Evolutionary conservation across 2,888 invertebrate genomes (phyloP), one percentile per base, ranked within the genome.

Genomic region (Rhodophaea formosa): DNA sequence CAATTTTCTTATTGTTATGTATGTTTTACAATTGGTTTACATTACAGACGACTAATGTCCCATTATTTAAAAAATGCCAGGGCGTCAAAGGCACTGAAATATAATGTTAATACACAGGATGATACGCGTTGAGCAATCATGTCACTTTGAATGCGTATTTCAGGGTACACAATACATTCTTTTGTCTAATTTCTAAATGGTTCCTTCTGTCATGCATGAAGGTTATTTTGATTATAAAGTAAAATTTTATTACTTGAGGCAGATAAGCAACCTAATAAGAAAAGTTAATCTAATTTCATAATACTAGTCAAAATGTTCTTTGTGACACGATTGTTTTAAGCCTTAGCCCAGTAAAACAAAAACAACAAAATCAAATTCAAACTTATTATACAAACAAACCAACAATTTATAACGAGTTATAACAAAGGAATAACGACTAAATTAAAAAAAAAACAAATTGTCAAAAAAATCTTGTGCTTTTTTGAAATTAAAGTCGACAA

Each of bases 51-150:
- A 45, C 57, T 62, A 56, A 59, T 70, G 77, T 78, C 78, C 77
- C 77, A 75, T 75, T 76, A 71, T 75, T 70, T 77, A 75, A 70
- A 74, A 74, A 71, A 57, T 64, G 55, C 56, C 59, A 59, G 57
- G 59, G 62, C 57, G 45, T 53, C 39, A 55, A 49, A 56, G 56
- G 56, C 56, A 56, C 49, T 56, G 56, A 56, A 49, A 56, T 56
- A 47, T 42, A 14, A 14, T 42, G 10, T 51, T 39, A n/a, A 12
- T 39, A 39, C 12, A n/a, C 39, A 12, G 35, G 35, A 35, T 35
- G 35, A 35, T 35, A 39, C 12, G 39, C 39, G n/a, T 39, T 39
- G 5, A 5, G 12, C 39, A 39, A 39, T 39, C 39, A 39, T 39
- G 39, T 39, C 39, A 39, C 39, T 39, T 39, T 39, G 39, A 12